Conservation (phyloP, 2,888 invertebrate species). For the Pollenia angustigena region DNA sequence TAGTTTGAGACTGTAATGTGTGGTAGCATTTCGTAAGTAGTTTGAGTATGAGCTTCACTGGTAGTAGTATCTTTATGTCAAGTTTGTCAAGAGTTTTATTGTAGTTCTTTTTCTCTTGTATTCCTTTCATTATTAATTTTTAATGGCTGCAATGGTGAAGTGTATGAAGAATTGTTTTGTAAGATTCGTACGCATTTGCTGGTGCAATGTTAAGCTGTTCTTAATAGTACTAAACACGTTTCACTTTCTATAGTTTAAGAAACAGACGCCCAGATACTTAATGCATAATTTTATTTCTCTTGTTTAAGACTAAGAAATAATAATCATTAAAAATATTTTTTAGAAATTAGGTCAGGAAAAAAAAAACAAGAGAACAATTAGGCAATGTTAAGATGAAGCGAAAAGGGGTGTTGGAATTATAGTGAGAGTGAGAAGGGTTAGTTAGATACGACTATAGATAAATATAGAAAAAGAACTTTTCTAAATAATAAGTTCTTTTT, state of each 20-base stretch:
- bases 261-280: constrained; percentile 17
- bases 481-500: not conserved
- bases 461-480: not conserved
- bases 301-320: constrained; percentile 7
- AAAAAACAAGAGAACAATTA: not conserved
- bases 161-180: constrained; percentile 41
- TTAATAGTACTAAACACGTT: constrained; percentile 68
- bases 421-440: too few relatives aligned
- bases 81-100: constrained; percentile 68
- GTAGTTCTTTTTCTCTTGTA: not conserved
- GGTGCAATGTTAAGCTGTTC: constrained; percentile 73
- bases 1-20: constrained; percentile 21
- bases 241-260: constrained; percentile 61
- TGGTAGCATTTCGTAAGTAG: constrained; percentile 55
- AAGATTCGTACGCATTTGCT: constrained; percentile 35
- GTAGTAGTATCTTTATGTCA: constrained; percentile 66
- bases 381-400: not conserved
- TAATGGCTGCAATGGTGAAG: constrained; percentile 53
- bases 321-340: not conserved
- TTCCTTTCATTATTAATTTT: constrained; percentile 53
- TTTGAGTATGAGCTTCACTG: constrained; percentile 4
- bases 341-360: constrained; percentile 21
- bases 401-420: not conserved
- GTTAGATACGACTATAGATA: too few relatives aligned
- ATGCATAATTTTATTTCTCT: constrained; percentile 37